Percentiles rank a stretch among this genome's conserved stretches.
Conservation (phyloP, 2,888 invertebrate genomes). For the Oxyteleia sp. region DNA sequence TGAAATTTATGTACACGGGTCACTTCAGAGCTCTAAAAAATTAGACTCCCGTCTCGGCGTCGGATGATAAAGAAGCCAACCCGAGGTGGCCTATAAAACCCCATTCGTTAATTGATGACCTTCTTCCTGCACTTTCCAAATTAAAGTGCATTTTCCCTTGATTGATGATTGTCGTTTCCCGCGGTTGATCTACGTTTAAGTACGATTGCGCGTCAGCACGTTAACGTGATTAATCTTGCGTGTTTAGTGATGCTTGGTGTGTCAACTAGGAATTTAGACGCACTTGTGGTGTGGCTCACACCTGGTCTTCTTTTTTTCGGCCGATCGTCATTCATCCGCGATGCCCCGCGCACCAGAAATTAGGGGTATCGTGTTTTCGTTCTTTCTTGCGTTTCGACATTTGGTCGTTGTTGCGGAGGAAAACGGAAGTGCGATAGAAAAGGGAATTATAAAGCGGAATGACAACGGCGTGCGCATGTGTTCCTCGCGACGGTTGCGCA, state of each 20-base stretch:
- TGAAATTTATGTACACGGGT: too few species aligned
- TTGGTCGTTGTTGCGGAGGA: conserved; percentile 2
- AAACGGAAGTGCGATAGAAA: conserved; percentile 48
- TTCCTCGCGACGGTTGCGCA: too few species aligned
- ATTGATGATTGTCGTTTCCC: conserved; percentile 29
- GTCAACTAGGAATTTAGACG: conserved; percentile 47
- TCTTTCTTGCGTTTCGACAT: neutral
- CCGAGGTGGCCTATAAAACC: too few species aligned
- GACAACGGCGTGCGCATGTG: conserved; percentile 19
- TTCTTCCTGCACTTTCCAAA: too few species aligned
- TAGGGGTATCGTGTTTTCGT: conserved; percentile 37
- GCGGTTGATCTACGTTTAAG: conserved; percentile 19
- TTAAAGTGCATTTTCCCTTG: too few species aligned
- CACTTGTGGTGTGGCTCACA: conserved; percentile 34
- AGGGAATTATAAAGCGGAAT: conserved; percentile 23
- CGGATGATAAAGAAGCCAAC: too few species aligned
- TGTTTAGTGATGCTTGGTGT: conserved; percentile 28
- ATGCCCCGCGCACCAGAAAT: too few species aligned
- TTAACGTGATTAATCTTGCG: conserved; percentile 38
- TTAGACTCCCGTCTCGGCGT: too few species aligned
- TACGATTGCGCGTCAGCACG: conserved; percentile 22
- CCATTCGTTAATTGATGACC: too few species aligned
- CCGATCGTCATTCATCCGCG: conserved; percentile 31
- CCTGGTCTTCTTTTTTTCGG: conserved; percentile 36
- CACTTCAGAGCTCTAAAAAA: too few species aligned